Base-by-base conservation (phyloP, 2,797 vertebrate species). In the Falco columbarius region DNA sequence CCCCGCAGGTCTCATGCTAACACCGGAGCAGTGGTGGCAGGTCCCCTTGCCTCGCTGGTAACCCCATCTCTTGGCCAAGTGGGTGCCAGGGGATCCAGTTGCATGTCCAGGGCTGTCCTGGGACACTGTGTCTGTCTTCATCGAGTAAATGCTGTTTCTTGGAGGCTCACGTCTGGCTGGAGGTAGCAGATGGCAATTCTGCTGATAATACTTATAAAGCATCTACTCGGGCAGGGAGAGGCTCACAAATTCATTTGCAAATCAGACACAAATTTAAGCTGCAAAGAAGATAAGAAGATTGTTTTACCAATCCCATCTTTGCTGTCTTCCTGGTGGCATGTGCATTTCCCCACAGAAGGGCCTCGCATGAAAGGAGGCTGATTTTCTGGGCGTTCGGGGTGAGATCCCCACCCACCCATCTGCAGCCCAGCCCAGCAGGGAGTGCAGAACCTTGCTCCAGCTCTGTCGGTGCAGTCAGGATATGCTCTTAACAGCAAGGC, bases 211-310 rank as follows among this genome's bases (percentile, higher is more conserved):
- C 75, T 92, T 75, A 15, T 14, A 89, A 95, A 95, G 86, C 71
- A 21, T 49, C 70, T 18, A 65, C 77, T 83, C 8, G 0, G 9
- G 81, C 63, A 82, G 59, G 51, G 88, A 84, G 81, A 67, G 70
- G n/a, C 65, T 47, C 68, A 55, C 61, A 51, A 72, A 96, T 81
- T 92, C 89, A 67, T 80, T 81, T 34, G 56, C 91, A 91, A 94
- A 87, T 18, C 87, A 93, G 85, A 70, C 61, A 59, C 75, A 58
- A 40, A 40, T 81, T 94, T 86, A 93, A 92, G 73, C 92, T 73
- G 58, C 46, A 90, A 84, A 91, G 88, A 73, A 71, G 61, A 93
- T 96, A 79, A 97, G 91, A 80, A 97, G 96, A 80, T 68, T 86
- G 88, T 63, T 89, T 61, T 8, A 47, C 36, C 70, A 85, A 27